Conservation (phyloP, 2,888 invertebrate species). For the Drosophila tanythrix region DNA sequence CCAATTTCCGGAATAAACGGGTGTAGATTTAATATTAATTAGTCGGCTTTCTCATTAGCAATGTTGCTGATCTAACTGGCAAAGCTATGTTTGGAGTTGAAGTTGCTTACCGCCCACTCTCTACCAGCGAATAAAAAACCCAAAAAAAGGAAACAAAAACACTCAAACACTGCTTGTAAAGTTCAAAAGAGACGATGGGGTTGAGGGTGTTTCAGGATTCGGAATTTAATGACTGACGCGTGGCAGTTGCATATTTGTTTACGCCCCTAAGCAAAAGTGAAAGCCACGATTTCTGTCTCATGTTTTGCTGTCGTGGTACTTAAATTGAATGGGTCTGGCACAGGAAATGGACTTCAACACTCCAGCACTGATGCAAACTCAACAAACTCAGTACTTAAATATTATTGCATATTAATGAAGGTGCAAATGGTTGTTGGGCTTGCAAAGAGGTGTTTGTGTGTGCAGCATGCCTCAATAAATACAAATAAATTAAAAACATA, state of each 20-base stretch:
- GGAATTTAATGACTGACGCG: slow-evolving; percentile 71
- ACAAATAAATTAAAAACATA: slow-evolving; percentile 61
- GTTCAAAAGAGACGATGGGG: slow-evolving; percentile 62
- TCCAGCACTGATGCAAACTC: slow-evolving; percentile 19
- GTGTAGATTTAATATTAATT: slow-evolving; percentile 53
- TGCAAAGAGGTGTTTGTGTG: slow-evolving; percentile 18
- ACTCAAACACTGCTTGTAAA: slow-evolving; percentile 35
- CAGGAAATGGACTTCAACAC: slow-evolving; percentile 30
- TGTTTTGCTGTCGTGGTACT: slow-evolving; percentile 38
- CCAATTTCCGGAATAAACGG: slow-evolving; percentile 70
- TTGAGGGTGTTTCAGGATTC: slow-evolving; percentile 37
- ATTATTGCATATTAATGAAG: slow-evolving; percentile 71
- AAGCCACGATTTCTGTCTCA: slow-evolving; percentile 36
- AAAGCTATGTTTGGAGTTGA: slow-evolving; percentile 1
- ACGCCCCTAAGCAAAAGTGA: slow-evolving; percentile 53
- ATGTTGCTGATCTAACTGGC: slow-evolving; percentile 18
- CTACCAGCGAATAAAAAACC: neutral
- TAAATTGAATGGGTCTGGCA: slow-evolving; percentile 38
- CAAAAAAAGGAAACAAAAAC: neutral
- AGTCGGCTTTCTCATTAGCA: slow-evolving; percentile 59
- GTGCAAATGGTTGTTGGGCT: slow-evolving; percentile 17
- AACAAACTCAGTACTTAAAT: slow-evolving; percentile 44
- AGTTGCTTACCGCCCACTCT: slow-evolving; percentile 8
- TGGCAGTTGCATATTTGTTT: slow-evolving; percentile 66
- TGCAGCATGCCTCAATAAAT: slow-evolving; percentile 61